Base-by-base conservation (phyloP, 2,113 vertebrate genomes). In the Lethenteron camtschaticum region DNA sequence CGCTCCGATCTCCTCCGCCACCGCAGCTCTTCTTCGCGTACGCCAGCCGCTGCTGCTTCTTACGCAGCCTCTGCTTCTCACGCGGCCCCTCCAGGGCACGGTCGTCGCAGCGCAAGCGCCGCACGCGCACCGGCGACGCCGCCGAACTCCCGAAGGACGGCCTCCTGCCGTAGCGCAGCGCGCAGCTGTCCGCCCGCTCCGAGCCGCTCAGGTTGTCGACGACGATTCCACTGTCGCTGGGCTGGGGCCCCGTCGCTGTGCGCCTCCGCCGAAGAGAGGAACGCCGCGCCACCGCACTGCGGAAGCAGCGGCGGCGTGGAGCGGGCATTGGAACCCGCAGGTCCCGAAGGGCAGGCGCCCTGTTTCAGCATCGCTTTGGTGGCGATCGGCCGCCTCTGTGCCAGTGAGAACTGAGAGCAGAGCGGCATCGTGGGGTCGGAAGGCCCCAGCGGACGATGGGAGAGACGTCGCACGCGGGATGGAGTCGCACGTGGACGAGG, bases 161-260 rank as follows among this genome's bases (percentile, higher is more conserved):
- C 80, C 90, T 90, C 20, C 63, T n/a, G 63, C 20, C 20, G n/a
- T 20, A n/a, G n/a, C n/a, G 8, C n/a, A 24, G 63, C 20, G 63
- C 63, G 41, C 41, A 41, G 79, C 96, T 99, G 75, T 99, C 92
- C 0, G 86, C 86, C 78, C 96, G 94, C 78, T 99, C 94, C 12
- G 92, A 96, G 70, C 88, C 96, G 76, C 94, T 96, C 79, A 96
- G 96, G 80, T 99, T 99, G 80, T 99, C 94, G 0, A 92, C 96
- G 72, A 90, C 90, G 8, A 96, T 96, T 70, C 94, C 94, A 57
- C 94, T 99, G 79, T 99, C 92, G 0, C 92, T 96, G 0, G 94
- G 73, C 96, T 96, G 41, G 41, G 4, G 94, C 96, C 81, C 96
- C 94, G 74, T 99, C 94, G 0, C 94, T 95, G 6, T 41, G 41